phyloP scores from a whole-genome alignment of 2,113 vertebrate species.

The Leucoraja erinaceus region DNA sequence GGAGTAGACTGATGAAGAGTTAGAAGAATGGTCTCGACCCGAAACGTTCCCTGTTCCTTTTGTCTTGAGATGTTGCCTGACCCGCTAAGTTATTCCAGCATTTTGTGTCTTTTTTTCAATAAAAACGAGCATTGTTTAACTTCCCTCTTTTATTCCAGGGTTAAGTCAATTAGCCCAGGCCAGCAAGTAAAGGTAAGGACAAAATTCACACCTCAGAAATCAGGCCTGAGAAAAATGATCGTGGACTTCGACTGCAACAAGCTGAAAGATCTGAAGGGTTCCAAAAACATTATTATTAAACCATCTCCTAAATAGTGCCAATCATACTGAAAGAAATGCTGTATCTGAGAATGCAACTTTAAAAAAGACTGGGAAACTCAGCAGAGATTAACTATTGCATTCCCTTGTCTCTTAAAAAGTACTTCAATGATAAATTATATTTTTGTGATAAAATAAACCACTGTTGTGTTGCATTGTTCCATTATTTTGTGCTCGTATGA shows the following conservation, averaged over 20 bases:
- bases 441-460: neutral
- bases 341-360: neutral
- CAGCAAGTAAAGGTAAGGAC: conserved; percentile 65
- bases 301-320: neutral
- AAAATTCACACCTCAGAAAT: conserved; percentile 63
- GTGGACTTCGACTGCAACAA: conserved; percentile 80
- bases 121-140: no score
- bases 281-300: conserved; percentile 72
- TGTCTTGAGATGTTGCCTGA: no score
- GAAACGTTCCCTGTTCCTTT: no score
- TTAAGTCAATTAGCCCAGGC: conserved; percentile 53
- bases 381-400: neutral
- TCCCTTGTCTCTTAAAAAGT: neutral
- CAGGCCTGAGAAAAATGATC: conserved; percentile 72
- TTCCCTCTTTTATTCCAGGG: neutral
- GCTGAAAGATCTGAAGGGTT: conserved; percentile 76
- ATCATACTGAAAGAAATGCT: neutral
- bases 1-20: no score
- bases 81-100: no score
- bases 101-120: no score
- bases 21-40: no score
- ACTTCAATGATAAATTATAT: neutral
- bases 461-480: neutral
- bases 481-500: neutral
- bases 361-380: neutral